phyloP scores from a whole-genome alignment of 2,797 vertebrate species.

The Sternotherus odoratus region DNA sequence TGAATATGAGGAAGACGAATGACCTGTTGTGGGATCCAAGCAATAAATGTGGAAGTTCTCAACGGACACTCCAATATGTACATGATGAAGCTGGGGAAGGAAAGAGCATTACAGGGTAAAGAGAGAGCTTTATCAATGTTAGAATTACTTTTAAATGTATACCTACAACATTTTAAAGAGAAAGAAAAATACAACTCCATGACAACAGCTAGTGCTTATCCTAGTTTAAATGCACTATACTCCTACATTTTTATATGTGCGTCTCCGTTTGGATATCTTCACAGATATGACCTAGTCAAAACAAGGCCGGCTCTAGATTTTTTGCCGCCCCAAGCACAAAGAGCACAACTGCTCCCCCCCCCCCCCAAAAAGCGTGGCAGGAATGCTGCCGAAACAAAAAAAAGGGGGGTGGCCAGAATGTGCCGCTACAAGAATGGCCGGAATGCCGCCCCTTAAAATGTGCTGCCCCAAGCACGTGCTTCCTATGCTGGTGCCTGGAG shows the following conservation, averaged over 20 bases:
- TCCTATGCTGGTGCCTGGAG: too few relatives aligned
- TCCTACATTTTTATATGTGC: neutral
- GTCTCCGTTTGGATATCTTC: neutral
- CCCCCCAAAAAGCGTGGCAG: too few relatives aligned
- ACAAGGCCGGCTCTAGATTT: too few relatives aligned
- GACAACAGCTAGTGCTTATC: conserved; percentile 15
- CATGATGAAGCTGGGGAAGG: neutral
- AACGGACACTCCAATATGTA: conserved; percentile 17
- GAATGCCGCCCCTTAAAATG: too few relatives aligned
- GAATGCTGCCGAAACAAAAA: too few relatives aligned
- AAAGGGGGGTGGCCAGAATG: too few relatives aligned
- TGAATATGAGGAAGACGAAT: conserved; percentile 11
- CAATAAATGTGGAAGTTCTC: conserved; percentile 47
- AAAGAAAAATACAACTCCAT: neutral
- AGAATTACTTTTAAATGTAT: neutral
- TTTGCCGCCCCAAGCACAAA: too few relatives aligned
- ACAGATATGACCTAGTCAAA: conserved; percentile 1
- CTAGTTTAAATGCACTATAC: conserved; percentile 20
- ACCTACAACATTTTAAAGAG: conserved; percentile 1
- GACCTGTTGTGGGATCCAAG: conserved; percentile 28
- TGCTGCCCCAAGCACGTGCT: too few relatives aligned
- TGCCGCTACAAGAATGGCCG: too few relatives aligned
- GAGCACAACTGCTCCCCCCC: too few relatives aligned
- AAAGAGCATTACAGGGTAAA: neutral
- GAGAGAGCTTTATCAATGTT: neutral